These are phyloP conservation scores for Eristalis tenax DNA, from an alignment of 2,888 invertebrate species.

Conservation along the genomic window DNA sequence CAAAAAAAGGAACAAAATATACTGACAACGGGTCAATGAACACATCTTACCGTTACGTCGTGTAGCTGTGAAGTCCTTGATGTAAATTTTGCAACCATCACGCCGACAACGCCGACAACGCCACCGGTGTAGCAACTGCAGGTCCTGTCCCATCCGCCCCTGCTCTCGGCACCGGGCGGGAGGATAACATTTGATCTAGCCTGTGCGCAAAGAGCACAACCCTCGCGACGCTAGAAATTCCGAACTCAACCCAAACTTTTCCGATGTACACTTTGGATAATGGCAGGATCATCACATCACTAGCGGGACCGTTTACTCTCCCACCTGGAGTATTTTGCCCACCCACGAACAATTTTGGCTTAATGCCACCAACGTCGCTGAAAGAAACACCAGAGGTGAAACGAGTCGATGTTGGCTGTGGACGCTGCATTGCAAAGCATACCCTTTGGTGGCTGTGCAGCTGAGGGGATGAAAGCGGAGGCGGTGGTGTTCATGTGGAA, in stretches of 20 bases:
- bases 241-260: constrained; percentile 14
- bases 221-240: constrained; percentile 33
- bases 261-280: constrained; percentile 44
- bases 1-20: not conserved
- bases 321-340: constrained; percentile 13
- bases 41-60: constrained; percentile 41
- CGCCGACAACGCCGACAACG: constrained; percentile 25
- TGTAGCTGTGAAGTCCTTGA: constrained; percentile 41
- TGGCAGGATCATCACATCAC: constrained; percentile 59
- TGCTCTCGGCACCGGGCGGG: not conserved
- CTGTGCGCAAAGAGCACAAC: constrained; percentile 2
- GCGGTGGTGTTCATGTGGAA: not conserved
- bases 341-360: constrained; percentile 9
- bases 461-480: not conserved
- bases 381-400: not conserved
- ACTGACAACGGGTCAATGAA: constrained; percentile 58
- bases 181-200: constrained; percentile 43
- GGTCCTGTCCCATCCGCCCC: not conserved
- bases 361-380: constrained; percentile 9
- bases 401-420: not conserved
- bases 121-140: constrained; percentile 5
- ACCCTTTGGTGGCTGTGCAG: not conserved
- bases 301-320: constrained; percentile 46
- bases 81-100: constrained; percentile 48
- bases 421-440: not conserved